Conservation (phyloP, 2,797 vertebrate species). For the Pogoniulus pusillus region DNA sequence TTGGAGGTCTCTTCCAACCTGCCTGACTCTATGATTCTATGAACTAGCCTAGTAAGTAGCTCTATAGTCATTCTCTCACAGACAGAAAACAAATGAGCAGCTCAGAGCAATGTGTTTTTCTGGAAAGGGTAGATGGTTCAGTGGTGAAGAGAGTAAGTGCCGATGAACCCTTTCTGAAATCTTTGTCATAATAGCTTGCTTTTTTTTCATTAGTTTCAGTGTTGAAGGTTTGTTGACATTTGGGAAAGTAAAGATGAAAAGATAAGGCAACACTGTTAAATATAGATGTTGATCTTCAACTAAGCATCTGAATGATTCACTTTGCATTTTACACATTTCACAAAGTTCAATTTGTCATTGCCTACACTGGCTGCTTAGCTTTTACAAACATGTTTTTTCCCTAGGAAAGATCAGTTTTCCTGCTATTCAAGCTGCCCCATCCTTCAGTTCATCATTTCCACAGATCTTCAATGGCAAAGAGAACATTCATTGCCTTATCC, state of each 20-base stretch:
- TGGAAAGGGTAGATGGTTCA: neutral
- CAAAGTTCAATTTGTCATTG: neutral
- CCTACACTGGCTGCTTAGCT: neutral
- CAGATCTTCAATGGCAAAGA: constrained; percentile 88
- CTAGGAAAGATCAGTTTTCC: constrained; percentile 98
- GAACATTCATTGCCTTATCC: constrained; percentile 94
- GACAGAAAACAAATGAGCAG: neutral
- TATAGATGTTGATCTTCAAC: neutral
- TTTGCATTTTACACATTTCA: neutral
- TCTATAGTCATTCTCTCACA: neutral
- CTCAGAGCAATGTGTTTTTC: neutral
- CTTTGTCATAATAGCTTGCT: neutral
- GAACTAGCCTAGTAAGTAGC: neutral
- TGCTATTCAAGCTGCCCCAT: constrained; percentile 95
- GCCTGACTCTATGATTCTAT: no score
- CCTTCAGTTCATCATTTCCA: constrained; percentile 95
- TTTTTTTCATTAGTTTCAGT: neutral
- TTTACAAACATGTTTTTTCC: constrained; percentile 31
- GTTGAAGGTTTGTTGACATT: neutral
- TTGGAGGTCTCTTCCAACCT: no score
- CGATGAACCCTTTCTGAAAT: neutral
- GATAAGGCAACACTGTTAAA: neutral
- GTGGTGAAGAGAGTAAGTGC: neutral
- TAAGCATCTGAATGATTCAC: neutral
- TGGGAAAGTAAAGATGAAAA: neutral